Evolutionary conservation across 2,888 invertebrate species (phyloP).

Genomic region (Nemotelus pantherinus): DNA sequence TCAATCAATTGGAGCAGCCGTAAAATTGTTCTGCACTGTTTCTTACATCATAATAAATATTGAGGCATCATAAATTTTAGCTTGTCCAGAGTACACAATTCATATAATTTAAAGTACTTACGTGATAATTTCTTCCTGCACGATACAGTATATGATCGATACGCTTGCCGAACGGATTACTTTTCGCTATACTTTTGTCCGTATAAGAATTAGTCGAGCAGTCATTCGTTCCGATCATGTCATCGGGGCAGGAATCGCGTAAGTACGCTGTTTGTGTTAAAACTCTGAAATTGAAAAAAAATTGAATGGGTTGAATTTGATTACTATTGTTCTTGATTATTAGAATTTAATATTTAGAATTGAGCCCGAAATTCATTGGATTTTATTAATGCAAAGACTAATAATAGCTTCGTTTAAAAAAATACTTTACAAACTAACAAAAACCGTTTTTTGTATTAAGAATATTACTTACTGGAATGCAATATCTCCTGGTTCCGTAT

Average conservation of each 20-base stretch:
- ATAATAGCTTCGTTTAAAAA: too few relatives aligned
- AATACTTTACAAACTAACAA: too few relatives aligned
- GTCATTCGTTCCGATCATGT: conserved; percentile 77
- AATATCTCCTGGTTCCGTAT: conserved; percentile 87
- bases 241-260: conserved; percentile 65
- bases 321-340: too few relatives aligned
- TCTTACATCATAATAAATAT: too few relatives aligned
- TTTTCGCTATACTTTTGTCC: conserved; percentile 65
- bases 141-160: conserved; percentile 91
- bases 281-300: conserved; percentile 62
- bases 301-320: background rate
- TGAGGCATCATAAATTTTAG: too few relatives aligned
- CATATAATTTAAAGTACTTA: conserved; percentile 36
- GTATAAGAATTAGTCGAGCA: conserved; percentile 84
- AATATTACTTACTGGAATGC: conserved; percentile 70
- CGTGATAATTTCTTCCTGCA: conserved; percentile 55
- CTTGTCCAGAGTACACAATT: too few relatives aligned
- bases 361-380: too few relatives aligned
- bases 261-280: conserved; percentile 70
- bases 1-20: too few relatives aligned
- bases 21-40: too few relatives aligned
- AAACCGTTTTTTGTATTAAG: too few relatives aligned
- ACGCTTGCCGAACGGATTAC: conserved; percentile 79
- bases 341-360: too few relatives aligned
- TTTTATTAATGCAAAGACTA: too few relatives aligned